These are phyloP conservation scores for Dicyrtoma fusca DNA, from an alignment of 2,888 invertebrate species.

Conservation along the genomic window DNA sequence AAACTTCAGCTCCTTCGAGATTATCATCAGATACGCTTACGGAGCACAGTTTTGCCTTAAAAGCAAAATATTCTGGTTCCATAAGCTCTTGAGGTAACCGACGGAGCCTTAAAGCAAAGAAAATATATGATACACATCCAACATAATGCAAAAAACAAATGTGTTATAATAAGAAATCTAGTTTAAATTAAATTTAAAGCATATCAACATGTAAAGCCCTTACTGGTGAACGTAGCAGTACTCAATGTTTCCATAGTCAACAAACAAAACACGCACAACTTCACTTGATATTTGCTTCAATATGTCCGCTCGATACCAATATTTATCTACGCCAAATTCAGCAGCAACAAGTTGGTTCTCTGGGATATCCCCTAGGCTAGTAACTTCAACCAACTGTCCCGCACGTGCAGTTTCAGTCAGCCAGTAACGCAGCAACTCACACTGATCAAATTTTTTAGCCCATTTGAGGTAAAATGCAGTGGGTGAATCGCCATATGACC, in stretches of 20 bases:
- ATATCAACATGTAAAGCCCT: too few relatives aligned
- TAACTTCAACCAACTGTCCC: not conserved
- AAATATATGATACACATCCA: too few relatives aligned
- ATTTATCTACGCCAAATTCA: conserved; percentile 24
- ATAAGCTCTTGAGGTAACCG: too few relatives aligned
- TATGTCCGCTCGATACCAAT: conserved; percentile 28
- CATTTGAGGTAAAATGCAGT: conserved; percentile 25
- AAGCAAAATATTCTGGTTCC: too few relatives aligned
- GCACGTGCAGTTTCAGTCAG: not conserved
- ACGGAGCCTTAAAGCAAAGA: too few relatives aligned
- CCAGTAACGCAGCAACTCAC: conserved; percentile 6
- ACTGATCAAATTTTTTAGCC: conserved; percentile 13
- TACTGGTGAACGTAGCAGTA: too few relatives aligned
- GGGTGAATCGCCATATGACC: conserved; percentile 23
- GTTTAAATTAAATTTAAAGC: too few relatives aligned
- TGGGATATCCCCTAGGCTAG: not conserved
- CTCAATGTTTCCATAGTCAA: conserved; percentile 27
- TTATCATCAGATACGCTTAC: not conserved
- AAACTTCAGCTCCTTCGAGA: not conserved
- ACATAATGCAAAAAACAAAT: too few relatives aligned
- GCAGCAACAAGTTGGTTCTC: not conserved
- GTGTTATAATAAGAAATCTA: too few relatives aligned
- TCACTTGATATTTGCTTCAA: not conserved
- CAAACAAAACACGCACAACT: conserved; percentile 1
- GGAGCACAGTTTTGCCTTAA: too few relatives aligned